Evolutionary conservation across 2,888 invertebrate species (phyloP).

Genomic region (Ectemnius continuus): DNA sequence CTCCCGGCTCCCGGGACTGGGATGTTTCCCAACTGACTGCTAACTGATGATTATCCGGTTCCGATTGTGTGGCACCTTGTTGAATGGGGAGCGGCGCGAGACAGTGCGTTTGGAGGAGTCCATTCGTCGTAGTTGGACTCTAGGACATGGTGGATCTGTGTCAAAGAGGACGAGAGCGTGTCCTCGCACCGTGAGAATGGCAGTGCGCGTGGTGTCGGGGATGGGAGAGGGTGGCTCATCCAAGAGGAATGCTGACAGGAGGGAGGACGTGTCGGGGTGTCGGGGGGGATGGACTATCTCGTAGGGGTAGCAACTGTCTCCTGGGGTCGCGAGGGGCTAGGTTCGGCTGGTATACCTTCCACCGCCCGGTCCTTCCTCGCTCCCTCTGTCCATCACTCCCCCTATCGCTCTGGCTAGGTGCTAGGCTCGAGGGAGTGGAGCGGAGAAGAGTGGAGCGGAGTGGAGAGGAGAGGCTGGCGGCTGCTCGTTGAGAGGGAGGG

Average conservation of each 20-base stretch:
- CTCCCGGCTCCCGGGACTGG: not conserved
- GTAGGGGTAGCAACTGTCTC: conserved; percentile 45
- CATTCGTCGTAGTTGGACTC: conserved; percentile 39
- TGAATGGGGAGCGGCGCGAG: conserved; percentile 6
- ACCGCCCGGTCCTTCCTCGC: too few relatives aligned
- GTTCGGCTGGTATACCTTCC: conserved; percentile 20
- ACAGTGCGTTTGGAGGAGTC: conserved; percentile 54
- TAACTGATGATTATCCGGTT: not conserved
- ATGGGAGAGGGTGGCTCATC: not conserved
- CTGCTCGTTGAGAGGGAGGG: conserved; percentile 41
- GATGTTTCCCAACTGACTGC: not conserved
- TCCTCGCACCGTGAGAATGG: not conserved
- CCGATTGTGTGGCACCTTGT: not conserved
- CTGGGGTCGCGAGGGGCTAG: conserved; percentile 45
- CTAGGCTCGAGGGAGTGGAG: conserved; percentile 45
- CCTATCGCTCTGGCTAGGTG: conserved; percentile 17
- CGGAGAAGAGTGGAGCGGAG: conserved; percentile 20
- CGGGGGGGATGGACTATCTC: conserved; percentile 42
- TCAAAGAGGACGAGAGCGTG: conserved; percentile 39
- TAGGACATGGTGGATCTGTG: conserved; percentile 51
- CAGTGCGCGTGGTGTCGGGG: not conserved
- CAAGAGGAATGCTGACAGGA: not conserved
- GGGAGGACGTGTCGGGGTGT: not conserved
- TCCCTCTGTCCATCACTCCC: too few relatives aligned
- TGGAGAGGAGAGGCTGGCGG: conserved; percentile 57